These are phyloP conservation scores for Drosophila serrata DNA, from an alignment of 1,140 invertebrate species.

Conservation along the genomic window DNA sequence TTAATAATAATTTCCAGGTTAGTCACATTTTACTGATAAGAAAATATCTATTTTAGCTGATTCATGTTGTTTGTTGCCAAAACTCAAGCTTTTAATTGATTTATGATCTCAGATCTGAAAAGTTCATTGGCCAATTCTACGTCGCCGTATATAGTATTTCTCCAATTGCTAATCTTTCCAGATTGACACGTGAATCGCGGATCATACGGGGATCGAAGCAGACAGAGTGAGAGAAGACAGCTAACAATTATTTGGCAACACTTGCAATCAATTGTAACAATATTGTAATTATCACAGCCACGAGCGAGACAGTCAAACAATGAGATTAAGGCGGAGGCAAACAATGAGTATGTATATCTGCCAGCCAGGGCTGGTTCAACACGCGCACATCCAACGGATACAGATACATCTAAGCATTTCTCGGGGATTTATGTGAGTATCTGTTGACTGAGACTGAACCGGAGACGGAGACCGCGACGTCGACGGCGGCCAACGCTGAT, in stretches of 20 bases:
- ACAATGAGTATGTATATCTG: slow-evolving; percentile 24
- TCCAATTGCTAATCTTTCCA: slow-evolving; percentile 2
- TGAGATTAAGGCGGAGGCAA: slow-evolving; percentile 29
- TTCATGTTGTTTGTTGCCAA: slow-evolving; percentile 20
- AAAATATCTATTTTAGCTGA: slow-evolving; percentile 1
- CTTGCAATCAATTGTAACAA: slow-evolving; percentile 57
- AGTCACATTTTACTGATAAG: neutral
- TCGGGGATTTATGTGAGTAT: slow-evolving; percentile 15
- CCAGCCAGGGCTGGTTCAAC: slow-evolving; percentile 51
- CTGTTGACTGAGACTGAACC: slow-evolving; percentile 11
- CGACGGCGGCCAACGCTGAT: slow-evolving; percentile 39
- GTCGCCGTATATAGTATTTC: slow-evolving; percentile 5
- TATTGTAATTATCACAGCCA: slow-evolving; percentile 56
- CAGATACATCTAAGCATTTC: slow-evolving; percentile 24
- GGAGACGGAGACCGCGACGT: slow-evolving; percentile 7
- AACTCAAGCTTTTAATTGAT: slow-evolving; percentile 25
- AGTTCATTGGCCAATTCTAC: slow-evolving; percentile 43
- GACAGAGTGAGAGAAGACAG: slow-evolving; percentile 3
- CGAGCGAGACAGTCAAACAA: slow-evolving; percentile 25
- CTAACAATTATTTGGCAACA: slow-evolving; percentile 63
- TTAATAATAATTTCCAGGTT: neutral
- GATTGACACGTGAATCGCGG: slow-evolving; percentile 36
- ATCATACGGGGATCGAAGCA: neutral
- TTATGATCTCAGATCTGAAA: slow-evolving; percentile 13
- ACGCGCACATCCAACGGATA: slow-evolving; percentile 27